Percentiles rank a stretch among this genome's conserved stretches.
Evolutionary conservation across 2,113 vertebrate species (phyloP).

Genomic region (Barbus barbus): DNA sequence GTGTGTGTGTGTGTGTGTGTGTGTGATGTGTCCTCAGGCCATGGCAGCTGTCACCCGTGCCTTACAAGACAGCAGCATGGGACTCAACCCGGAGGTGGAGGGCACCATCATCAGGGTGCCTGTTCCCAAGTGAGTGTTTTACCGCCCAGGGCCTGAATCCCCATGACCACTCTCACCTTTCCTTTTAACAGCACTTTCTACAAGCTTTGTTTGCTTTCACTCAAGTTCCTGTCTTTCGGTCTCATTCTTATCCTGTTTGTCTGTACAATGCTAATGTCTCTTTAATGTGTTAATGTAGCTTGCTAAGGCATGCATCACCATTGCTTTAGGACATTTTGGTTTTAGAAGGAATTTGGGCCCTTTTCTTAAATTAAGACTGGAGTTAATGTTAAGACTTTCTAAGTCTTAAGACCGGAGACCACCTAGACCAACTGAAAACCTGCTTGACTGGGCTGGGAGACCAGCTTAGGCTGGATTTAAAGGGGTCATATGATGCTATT

Average conservation of each 20-base stretch:
- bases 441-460: neutral
- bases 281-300: neutral
- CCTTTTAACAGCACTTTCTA: slow-evolving; percentile 23
- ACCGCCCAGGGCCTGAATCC: slow-evolving; percentile 28
- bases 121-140: slow-evolving; percentile 88
- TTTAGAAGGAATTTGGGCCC: neutral
- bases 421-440: neutral
- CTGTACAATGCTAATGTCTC: neutral
- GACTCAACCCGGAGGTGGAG: slow-evolving; percentile 95
- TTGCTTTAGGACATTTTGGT: too few species aligned
- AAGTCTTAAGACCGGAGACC: too few species aligned
- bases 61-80: slow-evolving; percentile 93
- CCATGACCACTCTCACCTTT: slow-evolving; percentile 32
- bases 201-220: slow-evolving; percentile 29
- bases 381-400: too few species aligned
- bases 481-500: too few species aligned
- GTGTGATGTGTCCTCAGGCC: slow-evolving; percentile 75
- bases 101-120: slow-evolving; percentile 91
- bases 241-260: neutral
- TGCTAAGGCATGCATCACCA: neutral
- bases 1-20: slow-evolving; percentile 12
- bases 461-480: neutral
- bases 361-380: too few species aligned
- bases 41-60: slow-evolving; percentile 85
- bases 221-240: slow-evolving; percentile 16